These are phyloP conservation scores for Chamaea fasciata DNA, from an alignment of 2,113 vertebrate species.

Conservation along the genomic window DNA sequence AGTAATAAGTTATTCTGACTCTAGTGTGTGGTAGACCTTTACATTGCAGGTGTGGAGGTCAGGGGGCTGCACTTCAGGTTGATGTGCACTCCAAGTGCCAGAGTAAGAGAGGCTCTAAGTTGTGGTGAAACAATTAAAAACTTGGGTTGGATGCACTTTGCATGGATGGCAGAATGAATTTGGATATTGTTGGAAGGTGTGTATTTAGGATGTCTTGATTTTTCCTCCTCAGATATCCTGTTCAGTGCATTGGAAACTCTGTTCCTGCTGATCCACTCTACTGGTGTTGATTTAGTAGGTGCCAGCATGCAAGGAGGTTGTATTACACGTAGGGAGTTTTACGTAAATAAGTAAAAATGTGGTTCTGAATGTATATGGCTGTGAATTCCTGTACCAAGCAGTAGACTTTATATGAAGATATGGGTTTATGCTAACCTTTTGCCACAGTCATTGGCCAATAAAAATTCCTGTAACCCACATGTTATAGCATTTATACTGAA, in stretches of 20 bases:
- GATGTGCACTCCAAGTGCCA: rapidly evolving
- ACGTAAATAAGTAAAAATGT: constrained; percentile 30
- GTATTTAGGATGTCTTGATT: not conserved
- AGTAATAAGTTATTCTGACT: not conserved
- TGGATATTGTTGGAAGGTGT: not conserved
- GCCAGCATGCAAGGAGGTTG: not conserved
- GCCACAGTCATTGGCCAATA: constrained; percentile 8
- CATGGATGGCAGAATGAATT: not conserved
- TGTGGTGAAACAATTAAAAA: not conserved
- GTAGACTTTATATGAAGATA: not conserved
- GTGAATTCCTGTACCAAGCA: not conserved
- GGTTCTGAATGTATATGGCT: not conserved
- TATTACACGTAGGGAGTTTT: not conserved
- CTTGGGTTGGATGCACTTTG: not conserved
- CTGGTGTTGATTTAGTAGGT: not conserved
- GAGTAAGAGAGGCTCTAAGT: not conserved
- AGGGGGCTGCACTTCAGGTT: not conserved
- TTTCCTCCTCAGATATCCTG: not conserved
- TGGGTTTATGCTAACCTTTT: not conserved
- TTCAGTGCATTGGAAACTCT: not conserved
- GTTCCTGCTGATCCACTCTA: not conserved
- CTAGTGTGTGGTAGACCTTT: rapidly evolving
- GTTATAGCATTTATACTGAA: not conserved
- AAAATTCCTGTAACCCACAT: constrained; percentile 25
- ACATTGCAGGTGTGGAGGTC: not conserved